Evolutionary conservation across 1,140 invertebrate genomes (phyloP).

Genomic region (Aphidius ervi): DNA sequence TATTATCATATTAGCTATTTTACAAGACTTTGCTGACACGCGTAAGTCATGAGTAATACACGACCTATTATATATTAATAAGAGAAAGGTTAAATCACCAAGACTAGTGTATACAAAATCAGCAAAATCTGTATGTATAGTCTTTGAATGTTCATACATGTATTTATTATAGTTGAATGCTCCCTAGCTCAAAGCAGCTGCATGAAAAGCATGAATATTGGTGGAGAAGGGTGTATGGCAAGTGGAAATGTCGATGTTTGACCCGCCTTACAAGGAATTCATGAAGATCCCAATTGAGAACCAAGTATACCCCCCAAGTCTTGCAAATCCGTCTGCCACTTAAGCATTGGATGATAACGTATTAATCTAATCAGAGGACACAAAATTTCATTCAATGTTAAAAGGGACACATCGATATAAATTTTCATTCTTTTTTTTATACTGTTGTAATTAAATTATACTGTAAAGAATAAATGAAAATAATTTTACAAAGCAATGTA

Average conservation of each 20-base stretch:
- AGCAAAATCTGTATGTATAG: slow-evolving; percentile 22
- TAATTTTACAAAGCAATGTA: too few relatives aligned
- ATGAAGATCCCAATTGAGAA: slow-evolving; percentile 28
- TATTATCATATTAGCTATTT: slow-evolving; percentile 18
- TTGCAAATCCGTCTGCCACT: slow-evolving; percentile 40
- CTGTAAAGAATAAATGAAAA: too few relatives aligned
- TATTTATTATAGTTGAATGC: slow-evolving; percentile 12
- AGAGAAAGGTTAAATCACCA: slow-evolving; percentile 40
- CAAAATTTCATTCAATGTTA: slow-evolving; percentile 12
- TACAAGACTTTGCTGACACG: slow-evolving; percentile 18
- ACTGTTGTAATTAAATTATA: too few relatives aligned
- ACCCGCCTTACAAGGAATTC: slow-evolving; percentile 43
- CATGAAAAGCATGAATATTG: slow-evolving; percentile 29
- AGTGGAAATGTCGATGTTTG: slow-evolving; percentile 38
- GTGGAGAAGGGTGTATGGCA: neutral
- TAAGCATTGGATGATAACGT: slow-evolving; percentile 48
- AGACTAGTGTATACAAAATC: slow-evolving; percentile 25
- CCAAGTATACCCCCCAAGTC: slow-evolving; percentile 17
- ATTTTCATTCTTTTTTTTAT: neutral
- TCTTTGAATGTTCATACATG: slow-evolving; percentile 3
- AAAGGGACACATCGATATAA: neutral
- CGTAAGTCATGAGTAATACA: slow-evolving; percentile 28
- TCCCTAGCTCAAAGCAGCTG: slow-evolving; percentile 20
- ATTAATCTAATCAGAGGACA: slow-evolving; percentile 47
- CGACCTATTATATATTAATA: slow-evolving; percentile 45